phyloP scores from a whole-genome alignment of 2,888 invertebrate species.

The Xestoiulus laeticollis region DNA sequence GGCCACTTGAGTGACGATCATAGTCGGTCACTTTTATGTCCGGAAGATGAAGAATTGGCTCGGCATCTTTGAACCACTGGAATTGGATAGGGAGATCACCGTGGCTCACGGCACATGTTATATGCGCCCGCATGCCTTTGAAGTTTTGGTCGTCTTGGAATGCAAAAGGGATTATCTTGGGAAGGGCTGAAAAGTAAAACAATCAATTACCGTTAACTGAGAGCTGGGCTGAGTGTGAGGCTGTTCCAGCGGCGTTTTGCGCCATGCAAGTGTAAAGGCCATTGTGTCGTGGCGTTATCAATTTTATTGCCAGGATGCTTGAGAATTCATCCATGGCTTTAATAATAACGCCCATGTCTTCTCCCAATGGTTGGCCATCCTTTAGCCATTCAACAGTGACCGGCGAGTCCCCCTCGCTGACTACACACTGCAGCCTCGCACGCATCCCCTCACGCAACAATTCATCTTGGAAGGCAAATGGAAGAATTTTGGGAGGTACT shows the following conservation, averaged over 20 bases:
- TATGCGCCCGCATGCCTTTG: constrained; percentile 82
- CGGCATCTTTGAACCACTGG: constrained; percentile 85
- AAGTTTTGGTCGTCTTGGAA: constrained; percentile 55
- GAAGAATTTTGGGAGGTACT: constrained; percentile 87
- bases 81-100: constrained; percentile 83
- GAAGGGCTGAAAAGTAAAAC: constrained; percentile 71
- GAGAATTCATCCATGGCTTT: constrained; percentile 63
- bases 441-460: constrained; percentile 80
- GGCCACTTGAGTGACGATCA: constrained; percentile 77
- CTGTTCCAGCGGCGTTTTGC: constrained; percentile 73
- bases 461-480: constrained; percentile 78
- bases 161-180: constrained; percentile 72
- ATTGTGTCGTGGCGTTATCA: constrained; percentile 73
- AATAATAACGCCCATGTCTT: constrained; percentile 59
- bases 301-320: constrained; percentile 67
- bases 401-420: constrained; percentile 81
- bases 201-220: constrained; percentile 73
- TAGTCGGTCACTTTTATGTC: constrained; percentile 58
- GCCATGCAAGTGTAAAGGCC: constrained; percentile 78
- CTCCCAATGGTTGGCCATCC: constrained; percentile 71
- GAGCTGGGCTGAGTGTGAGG: constrained; percentile 71
- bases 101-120: constrained; percentile 81
- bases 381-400: constrained; percentile 83
- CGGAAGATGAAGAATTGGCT: constrained; percentile 65
- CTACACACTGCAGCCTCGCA: constrained; percentile 76